phyloP scores from a whole-genome alignment of 2,888 invertebrate species.

The Metallyticus violacea region DNA sequence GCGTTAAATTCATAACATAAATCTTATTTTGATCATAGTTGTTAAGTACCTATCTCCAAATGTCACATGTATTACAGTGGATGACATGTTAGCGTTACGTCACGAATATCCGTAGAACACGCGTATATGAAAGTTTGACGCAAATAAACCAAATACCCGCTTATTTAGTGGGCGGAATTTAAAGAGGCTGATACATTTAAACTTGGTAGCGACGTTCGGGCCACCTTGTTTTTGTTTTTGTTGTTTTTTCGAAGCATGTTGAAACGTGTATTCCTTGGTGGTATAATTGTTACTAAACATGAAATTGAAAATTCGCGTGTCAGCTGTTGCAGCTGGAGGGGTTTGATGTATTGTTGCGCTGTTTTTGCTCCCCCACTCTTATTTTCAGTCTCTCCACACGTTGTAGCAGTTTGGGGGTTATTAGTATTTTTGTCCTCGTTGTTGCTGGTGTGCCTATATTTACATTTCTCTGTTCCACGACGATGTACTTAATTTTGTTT shows the following conservation, averaged over 20 bases:
- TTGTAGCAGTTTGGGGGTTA: not conserved
- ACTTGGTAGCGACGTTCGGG: not conserved
- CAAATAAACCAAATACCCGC: no score
- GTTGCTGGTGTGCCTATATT: not conserved
- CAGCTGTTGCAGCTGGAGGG: not conserved
- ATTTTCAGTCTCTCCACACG: not conserved
- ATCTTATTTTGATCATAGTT: no score
- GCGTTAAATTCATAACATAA: no score
- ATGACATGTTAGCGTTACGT: no score
- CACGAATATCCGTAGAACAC: no score
- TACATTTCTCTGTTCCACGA: not conserved
- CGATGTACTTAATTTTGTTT: not conserved
- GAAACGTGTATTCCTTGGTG: not conserved
- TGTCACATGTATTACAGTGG: no score
- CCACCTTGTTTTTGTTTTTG: not conserved
- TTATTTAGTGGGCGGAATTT: not conserved
- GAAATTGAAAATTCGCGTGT: slow-evolving; percentile 9
- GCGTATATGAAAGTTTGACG: no score
- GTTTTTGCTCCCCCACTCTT: not conserved
- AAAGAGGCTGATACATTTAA: not conserved
- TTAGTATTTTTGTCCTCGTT: not conserved
- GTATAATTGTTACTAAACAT: not conserved
- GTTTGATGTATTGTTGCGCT: not conserved
- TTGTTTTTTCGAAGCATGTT: not conserved
- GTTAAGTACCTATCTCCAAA: no score